Conservation (phyloP, 2,113 vertebrate species). For the Regulus satrapa region DNA sequence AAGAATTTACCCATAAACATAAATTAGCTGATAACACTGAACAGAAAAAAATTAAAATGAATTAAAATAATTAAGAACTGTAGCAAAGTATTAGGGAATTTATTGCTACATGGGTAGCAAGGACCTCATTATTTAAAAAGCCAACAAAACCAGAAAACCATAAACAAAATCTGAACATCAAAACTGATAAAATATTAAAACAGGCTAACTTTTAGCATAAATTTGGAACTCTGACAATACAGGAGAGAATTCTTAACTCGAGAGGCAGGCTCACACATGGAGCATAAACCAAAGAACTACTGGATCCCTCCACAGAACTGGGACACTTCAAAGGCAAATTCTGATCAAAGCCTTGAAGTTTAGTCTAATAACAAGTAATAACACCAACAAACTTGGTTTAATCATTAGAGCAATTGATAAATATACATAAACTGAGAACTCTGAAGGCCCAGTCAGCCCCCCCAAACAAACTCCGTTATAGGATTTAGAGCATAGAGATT, state of each 20-base stretch:
- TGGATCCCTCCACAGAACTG: background rate
- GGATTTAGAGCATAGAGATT: no score
- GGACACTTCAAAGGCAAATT: background rate
- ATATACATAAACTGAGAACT: no score
- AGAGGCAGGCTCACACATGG: background rate
- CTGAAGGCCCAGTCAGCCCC: no score
- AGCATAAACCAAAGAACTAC: background rate
- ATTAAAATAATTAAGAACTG: background rate
- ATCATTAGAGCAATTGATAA: background rate
- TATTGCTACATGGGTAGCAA: background rate
- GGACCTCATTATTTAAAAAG: background rate
- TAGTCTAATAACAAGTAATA: background rate
- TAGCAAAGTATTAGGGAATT: background rate
- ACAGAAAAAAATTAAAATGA: background rate
- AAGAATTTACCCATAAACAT: background rate
- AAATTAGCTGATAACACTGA: background rate
- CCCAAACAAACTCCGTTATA: no score
- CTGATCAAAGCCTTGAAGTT: background rate
- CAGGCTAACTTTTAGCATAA: background rate
- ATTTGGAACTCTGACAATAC: background rate
- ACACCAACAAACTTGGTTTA: background rate
- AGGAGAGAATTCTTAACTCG: background rate
- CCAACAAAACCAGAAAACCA: accelerated
- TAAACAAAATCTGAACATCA: background rate
- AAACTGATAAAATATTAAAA: background rate